Evolutionary conservation across 1,140 invertebrate genomes (phyloP), one percentile per base, ranked within the genome.

Genomic region (Ceratoteleas bidentatus): DNA sequence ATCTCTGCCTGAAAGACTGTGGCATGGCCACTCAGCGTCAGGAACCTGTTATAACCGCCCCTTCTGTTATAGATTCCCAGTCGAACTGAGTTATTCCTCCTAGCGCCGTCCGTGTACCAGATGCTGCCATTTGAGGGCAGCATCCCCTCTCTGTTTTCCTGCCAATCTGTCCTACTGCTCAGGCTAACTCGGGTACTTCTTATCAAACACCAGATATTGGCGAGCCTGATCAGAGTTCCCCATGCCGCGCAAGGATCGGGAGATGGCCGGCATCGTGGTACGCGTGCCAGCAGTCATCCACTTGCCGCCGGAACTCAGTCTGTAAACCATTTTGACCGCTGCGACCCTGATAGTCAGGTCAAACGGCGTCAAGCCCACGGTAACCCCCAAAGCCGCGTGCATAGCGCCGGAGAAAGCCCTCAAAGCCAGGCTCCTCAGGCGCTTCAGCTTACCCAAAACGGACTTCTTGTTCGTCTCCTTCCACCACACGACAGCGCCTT

Each of bases 61-160:
- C 34, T 52, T 9, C 34, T 33, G 10, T n/a, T 10, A 9, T 53
- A 53, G 13, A 52, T 64, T 1, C 61, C 61, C 0, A 53, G 14
- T 2, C 61, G 14, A 11, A 24, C 49, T 7, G 2, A 3, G 34
- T 40, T 24, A 0, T 7, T 16, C 7, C 24, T 64, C 14, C 53
- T 53, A 0, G 61, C 32, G 10, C 3, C 61, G 53, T 64, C 49
- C n/a, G 61, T 64, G 10, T 52, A 64, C 61, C 49, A 62, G n/a
- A 62, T 50, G 5, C 50, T 45, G 0, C 58, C 58, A 61, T 61
- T 61, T 9, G 0, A 0, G 10, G 36, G 54, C 8, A 57, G 14
- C 6, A 10, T 6, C 3, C 14, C 33, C 0, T 13, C 14, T 0
- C 0, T 8, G 10, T 1, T 2, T 6, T 4, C 10, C 8, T 32